Evolutionary conservation across 2,797 vertebrate genomes (phyloP).

Genomic region (Enteromius paludinosus): DNA sequence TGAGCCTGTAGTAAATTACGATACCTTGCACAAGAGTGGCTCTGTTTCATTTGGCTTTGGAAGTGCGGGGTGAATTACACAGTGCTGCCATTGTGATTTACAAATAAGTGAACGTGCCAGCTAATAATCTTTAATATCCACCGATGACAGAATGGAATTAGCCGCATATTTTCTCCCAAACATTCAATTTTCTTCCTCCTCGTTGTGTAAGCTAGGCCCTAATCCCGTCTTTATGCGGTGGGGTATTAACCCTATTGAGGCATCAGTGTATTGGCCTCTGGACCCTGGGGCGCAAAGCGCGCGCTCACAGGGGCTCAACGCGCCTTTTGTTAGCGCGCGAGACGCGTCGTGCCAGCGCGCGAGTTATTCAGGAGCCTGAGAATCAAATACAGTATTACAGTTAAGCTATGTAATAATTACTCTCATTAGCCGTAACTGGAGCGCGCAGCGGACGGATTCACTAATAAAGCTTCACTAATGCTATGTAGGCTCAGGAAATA

Average conservation of each 20-base stretch:
- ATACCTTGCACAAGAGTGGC: conserved; percentile 70
- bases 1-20: conserved; percentile 68
- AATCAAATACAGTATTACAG: conserved; percentile 88
- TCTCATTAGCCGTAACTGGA: conserved; percentile 91
- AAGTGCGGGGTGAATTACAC: conserved; percentile 85
- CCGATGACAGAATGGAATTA: conserved; percentile 99
- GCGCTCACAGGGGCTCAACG: conserved; percentile 73
- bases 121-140: conserved; percentile 96
- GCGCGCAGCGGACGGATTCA: conserved; percentile 78
- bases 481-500: conserved; percentile 77
- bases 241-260: conserved; percentile 76
- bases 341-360: conserved; percentile 75
- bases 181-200: conserved; percentile 80
- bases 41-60: conserved; percentile 76
- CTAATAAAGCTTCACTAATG: conserved; percentile 82
- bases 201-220: conserved; percentile 82
- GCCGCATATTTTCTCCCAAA: conserved; percentile 83
- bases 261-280: conserved; percentile 66
- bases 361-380: conserved; percentile 78
- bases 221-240: conserved; percentile 84
- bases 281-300: conserved; percentile 62
- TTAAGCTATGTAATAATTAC: conserved; percentile 93
- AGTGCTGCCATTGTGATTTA: conserved; percentile 90
- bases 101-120: conserved; percentile 78
- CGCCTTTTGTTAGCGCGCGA: conserved; percentile 76